Percentiles rank a stretch among this genome's conserved stretches.
These are phyloP conservation scores for Aethes cnicana DNA, from an alignment of 2,888 invertebrate genomes.

Conservation along the genomic window DNA sequence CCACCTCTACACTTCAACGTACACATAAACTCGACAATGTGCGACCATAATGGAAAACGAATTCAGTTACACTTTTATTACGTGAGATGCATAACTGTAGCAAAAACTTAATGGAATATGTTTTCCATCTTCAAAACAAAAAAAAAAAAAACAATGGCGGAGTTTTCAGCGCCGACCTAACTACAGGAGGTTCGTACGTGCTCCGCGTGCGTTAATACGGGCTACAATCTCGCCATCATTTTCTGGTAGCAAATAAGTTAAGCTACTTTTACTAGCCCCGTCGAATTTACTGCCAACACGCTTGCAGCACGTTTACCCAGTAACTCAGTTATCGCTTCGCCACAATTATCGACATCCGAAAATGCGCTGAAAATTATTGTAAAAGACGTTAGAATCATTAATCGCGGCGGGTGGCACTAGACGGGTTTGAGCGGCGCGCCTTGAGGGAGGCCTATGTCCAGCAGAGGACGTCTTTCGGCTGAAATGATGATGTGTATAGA, in stretches of 20 bases:
- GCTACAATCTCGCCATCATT: constrained; percentile 2
- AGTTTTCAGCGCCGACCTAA: constrained; percentile 44
- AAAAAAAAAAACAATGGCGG: constrained; percentile 51
- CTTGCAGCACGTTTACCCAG: constrained; percentile 8
- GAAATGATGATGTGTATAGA: no score
- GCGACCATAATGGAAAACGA: neutral
- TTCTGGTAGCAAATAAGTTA: no score
- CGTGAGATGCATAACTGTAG: constrained; percentile 23
- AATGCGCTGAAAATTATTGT: constrained; percentile 4
- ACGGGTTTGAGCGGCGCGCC: no score
- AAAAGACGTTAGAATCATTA: neutral
- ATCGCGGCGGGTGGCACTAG: no score
- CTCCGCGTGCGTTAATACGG: neutral
- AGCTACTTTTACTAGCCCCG: no score
- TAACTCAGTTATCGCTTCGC: constrained; percentile 24
- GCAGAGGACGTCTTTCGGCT: no score
- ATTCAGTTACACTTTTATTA: neutral
- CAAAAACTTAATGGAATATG: constrained; percentile 35
- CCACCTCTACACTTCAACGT: no score
- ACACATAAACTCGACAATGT: neutral
- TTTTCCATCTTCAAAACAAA: constrained; percentile 52
- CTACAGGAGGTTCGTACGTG: constrained; percentile 42
- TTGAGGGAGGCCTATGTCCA: no score
- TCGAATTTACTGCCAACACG: neutral
- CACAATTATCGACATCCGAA: constrained; percentile 23